Conservation (phyloP, 2,888 invertebrate genomes). For the Pandemis cinnamomeana region DNA sequence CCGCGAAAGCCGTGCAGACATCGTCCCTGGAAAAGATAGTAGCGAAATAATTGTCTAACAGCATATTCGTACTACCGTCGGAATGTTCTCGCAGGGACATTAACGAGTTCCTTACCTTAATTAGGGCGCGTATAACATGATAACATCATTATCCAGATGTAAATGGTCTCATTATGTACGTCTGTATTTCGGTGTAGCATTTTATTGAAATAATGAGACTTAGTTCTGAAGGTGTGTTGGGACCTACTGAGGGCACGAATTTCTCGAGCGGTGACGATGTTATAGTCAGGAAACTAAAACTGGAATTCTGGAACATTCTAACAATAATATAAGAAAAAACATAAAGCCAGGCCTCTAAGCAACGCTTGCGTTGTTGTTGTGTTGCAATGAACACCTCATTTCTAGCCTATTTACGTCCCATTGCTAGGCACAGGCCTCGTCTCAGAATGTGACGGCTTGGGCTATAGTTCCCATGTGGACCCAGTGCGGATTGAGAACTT, state of each 20-base stretch:
- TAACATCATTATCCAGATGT: slow-evolving; percentile 27
- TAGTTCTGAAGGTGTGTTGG: neutral
- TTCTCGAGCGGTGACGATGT: neutral
- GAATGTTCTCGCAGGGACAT: slow-evolving; percentile 2
- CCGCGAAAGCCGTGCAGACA: neutral
- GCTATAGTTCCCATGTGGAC: too few species aligned
- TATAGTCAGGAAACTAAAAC: neutral
- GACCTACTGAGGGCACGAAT: neutral
- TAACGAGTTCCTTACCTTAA: slow-evolving; percentile 18
- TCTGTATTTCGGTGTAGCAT: slow-evolving; percentile 4
- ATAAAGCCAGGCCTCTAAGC: too few species aligned
- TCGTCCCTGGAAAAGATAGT: neutral
- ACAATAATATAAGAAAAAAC: too few species aligned
- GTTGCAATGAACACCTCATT: too few species aligned
- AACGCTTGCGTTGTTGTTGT: too few species aligned
- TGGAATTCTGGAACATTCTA: neutral
- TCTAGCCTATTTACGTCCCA: too few species aligned
- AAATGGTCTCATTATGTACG: slow-evolving; percentile 19
- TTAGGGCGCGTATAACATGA: slow-evolving; percentile 25
- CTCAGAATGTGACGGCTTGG: too few species aligned
- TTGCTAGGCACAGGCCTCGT: too few species aligned
- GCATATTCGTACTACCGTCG: neutral
- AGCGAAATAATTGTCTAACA: neutral
- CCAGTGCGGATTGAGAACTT: neutral
- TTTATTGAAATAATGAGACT: slow-evolving; percentile 19